Evolutionary conservation across 1,140 invertebrate species (phyloP).

Genomic region (Habropoda laboriosa): DNA sequence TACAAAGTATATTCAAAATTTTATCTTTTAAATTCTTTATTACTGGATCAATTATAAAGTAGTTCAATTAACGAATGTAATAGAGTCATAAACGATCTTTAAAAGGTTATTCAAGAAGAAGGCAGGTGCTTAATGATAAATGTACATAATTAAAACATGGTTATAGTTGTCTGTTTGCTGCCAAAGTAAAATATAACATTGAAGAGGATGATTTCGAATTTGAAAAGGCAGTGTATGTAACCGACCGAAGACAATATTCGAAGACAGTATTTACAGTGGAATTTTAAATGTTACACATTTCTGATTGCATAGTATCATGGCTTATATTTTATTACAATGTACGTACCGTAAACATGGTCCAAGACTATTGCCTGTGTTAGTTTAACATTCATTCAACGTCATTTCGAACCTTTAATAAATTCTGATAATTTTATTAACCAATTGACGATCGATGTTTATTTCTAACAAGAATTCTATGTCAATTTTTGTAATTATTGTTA

Average conservation of each 20-base stretch:
- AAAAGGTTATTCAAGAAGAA: no score
- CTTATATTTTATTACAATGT: background rate
- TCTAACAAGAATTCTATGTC: background rate
- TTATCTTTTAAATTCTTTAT: no score
- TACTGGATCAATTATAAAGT: no score
- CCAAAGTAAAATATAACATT: background rate
- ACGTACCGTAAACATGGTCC: background rate
- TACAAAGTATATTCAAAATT: no score
- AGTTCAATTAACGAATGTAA: no score
- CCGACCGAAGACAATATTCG: background rate
- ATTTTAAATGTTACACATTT: background rate
- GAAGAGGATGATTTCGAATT: background rate
- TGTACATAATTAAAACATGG: background rate
- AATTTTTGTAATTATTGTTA: background rate
- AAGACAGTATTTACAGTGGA: background rate
- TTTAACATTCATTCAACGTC: background rate
- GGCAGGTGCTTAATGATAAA: no score
- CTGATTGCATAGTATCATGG: background rate
- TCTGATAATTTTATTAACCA: background rate
- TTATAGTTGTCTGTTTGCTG: background rate
- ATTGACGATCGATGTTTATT: background rate
- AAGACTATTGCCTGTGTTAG: background rate
- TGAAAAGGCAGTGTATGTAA: background rate
- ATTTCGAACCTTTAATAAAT: no score
- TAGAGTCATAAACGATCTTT: no score